Conservation (phyloP, 2,888 invertebrate genomes). For the Meteorus cinctellus region DNA sequence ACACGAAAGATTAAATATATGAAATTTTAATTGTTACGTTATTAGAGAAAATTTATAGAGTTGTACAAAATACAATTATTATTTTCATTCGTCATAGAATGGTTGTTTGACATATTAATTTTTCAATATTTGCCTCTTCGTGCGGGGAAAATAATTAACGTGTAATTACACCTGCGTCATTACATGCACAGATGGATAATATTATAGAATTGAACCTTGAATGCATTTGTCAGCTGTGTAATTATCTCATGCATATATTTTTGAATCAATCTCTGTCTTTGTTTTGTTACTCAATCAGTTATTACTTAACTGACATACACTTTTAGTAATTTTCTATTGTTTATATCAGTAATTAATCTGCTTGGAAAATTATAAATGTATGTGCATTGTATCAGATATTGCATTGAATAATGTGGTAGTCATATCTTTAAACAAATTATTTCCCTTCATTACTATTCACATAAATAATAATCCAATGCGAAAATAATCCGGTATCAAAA, state of each 20-base stretch:
- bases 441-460: too few relatives aligned
- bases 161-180: constrained; percentile 13
- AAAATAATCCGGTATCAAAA: too few relatives aligned
- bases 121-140: background rate
- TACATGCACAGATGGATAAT: constrained; percentile 16
- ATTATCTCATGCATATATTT: constrained; percentile 13
- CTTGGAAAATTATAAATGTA: too few relatives aligned
- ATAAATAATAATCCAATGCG: too few relatives aligned
- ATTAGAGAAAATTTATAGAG: background rate
- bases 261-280: constrained; percentile 28
- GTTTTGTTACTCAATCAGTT: constrained; percentile 19
- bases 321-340: constrained; percentile 17
- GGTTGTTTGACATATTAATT: background rate
- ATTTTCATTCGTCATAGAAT: background rate
- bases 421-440: too few relatives aligned
- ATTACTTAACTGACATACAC: constrained; percentile 13
- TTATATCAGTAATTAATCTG: background rate
- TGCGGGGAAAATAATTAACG: constrained; percentile 12
- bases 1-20: too few relatives aligned
- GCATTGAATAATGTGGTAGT: too few relatives aligned
- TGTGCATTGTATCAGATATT: too few relatives aligned
- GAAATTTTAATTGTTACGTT: background rate
- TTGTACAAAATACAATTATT: background rate
- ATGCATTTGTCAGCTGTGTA: background rate
- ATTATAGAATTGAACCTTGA: constrained; percentile 26